Base-by-base conservation (phyloP, 1,140 invertebrate genomes). In the Dermatophagoides farinae region DNA sequence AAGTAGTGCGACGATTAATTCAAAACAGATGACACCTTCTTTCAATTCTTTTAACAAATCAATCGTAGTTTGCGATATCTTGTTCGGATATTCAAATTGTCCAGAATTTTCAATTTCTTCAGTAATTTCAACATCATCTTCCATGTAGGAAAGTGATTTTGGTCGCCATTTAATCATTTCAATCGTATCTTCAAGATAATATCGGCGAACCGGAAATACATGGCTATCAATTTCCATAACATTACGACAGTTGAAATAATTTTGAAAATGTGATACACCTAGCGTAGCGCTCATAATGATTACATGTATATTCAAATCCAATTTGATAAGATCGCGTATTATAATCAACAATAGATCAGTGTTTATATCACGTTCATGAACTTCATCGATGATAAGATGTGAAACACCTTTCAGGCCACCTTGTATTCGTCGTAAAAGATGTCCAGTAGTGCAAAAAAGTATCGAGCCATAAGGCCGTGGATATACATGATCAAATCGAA, bases 251-350 rank as follows among this genome's bases (percentile, higher is more conserved):
- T 83, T 76, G 74, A 97, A 98, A 73, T 93, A 98, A 63, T 81
- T 75, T 63, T 79, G 79, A 73, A 97, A 98, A 1, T 97, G 75
- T 64, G 90, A 76, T 46, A 97, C 84, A 74, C 98, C 98, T 44
- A 98, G 97, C 1, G 95, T 98, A 14, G 95, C 95, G 8, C 91
- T 97, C 95, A 99, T 99, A 0, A 99, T 77, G 18, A 98, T 82
- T 8, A 99, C 73, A 73, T 95, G 95, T 5, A 97, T 71, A 68
- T 95, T 81, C 18, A 75, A 68, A 57, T 85, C 75, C 70, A 84
- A 82, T 67, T 83, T 77, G 46, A 93, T 74, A 6, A 97, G 69
- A 70, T 88, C 92, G 69, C 92, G 91, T 57, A 96, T 77, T 9
- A 97, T 80, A 4, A 91, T 89, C 9, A 97, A 73, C 18, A 98